Evolutionary conservation across 2,797 vertebrate species (phyloP).

Genomic region (Trachurus trachurus): DNA sequence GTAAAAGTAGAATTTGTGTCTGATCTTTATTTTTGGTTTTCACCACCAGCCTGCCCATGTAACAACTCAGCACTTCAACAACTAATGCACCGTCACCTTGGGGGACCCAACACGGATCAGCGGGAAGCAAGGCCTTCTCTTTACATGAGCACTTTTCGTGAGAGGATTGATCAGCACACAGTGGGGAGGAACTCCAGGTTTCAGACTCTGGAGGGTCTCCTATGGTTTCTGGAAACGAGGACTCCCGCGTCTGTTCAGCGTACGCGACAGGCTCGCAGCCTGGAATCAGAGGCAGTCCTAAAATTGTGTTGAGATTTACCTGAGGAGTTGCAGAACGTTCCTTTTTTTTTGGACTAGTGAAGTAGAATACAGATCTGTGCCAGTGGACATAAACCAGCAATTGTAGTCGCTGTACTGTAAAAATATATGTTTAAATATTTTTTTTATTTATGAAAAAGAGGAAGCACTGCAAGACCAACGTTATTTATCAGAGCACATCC

Average conservation of each 20-base stretch:
- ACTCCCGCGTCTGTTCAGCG: conserved; percentile 20
- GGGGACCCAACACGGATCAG: conserved; percentile 66
- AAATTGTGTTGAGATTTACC: conserved; percentile 28
- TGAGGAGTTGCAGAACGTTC: conserved; percentile 46
- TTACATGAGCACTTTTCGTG: conserved; percentile 78
- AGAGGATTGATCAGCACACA: conserved; percentile 44
- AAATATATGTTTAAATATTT: conserved; percentile 65
- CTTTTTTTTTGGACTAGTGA: conserved; percentile 63
- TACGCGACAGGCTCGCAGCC: neutral
- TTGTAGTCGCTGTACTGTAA: conserved; percentile 74
- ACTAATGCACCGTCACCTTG: conserved; percentile 63
- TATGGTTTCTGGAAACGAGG: conserved; percentile 34
- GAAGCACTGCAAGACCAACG: conserved; percentile 86
- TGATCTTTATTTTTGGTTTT: conserved; percentile 10
- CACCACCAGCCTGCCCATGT: conserved; percentile 78
- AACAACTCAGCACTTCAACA: conserved; percentile 59
- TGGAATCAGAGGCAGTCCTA: conserved; percentile 4
- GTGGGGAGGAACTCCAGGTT: conserved; percentile 35
- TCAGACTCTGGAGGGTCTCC: conserved; percentile 44
- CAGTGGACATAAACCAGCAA: conserved; percentile 66
- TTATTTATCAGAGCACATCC: conserved; percentile 83
- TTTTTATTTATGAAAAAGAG: conserved; percentile 82
- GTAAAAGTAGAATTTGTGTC: neutral
- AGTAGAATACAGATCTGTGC: conserved; percentile 59
- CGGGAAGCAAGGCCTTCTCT: conserved; percentile 55